Conservation (phyloP, 2,888 invertebrate genomes). For the Oscheius sp. region DNA sequence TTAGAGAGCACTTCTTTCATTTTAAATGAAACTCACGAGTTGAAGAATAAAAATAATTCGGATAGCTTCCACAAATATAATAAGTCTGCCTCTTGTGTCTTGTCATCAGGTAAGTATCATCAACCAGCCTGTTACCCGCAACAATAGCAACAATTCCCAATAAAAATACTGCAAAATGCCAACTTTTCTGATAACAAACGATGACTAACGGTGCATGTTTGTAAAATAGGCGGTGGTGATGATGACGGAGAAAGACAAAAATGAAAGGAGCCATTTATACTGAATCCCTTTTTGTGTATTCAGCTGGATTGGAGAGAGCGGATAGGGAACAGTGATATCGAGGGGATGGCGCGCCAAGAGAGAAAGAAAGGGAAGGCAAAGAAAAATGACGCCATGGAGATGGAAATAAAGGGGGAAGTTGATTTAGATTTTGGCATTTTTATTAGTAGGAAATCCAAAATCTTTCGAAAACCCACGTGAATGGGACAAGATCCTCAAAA, state of each 20-base stretch:
- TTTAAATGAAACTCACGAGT: constrained; percentile 52
- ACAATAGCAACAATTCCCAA: not conserved
- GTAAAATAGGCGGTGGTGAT: not conserved
- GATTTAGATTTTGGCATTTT: too few species aligned
- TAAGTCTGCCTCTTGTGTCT: constrained; percentile 36
- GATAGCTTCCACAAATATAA: constrained; percentile 64
- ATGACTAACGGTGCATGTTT: constrained; percentile 26
- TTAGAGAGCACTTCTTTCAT: too few species aligned
- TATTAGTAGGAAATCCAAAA: too few species aligned
- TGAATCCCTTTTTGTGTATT: constrained; percentile 10
- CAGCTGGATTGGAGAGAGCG: constrained; percentile 4
- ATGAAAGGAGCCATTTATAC: constrained; percentile 11
- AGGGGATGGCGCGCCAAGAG: not conserved
- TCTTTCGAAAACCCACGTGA: too few species aligned
- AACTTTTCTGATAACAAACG: not conserved
- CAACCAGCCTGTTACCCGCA: constrained; percentile 16
- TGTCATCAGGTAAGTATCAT: constrained; percentile 31
- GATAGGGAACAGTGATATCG: too few species aligned
- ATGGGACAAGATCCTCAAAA: too few species aligned
- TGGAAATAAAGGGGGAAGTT: too few species aligned
- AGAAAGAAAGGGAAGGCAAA: constrained; percentile 23
- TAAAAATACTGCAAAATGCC: constrained; percentile 11
- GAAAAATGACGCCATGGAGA: constrained; percentile 15
- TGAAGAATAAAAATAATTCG: constrained; percentile 64
- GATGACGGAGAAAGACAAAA: not conserved